phyloP scores from a whole-genome alignment of 2,888 invertebrate genomes.

The Cabera pusaria region DNA sequence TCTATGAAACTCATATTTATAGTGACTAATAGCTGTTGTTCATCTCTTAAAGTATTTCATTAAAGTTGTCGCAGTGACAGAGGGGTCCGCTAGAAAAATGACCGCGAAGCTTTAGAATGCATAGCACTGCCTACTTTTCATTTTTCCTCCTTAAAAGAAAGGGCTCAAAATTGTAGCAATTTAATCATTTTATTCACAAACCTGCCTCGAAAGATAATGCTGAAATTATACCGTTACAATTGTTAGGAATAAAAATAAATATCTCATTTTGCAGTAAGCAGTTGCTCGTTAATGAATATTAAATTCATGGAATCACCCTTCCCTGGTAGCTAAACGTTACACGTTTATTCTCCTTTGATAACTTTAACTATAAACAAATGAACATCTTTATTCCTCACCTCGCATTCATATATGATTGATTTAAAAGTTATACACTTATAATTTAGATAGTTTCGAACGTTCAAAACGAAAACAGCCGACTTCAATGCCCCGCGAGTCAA shows the following conservation, averaged over 20 bases:
- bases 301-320: slow-evolving; percentile 35
- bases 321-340: slow-evolving; percentile 15
- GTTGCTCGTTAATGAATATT: slow-evolving; percentile 56
- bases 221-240: slow-evolving; percentile 69
- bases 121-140: slow-evolving; percentile 31
- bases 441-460: no score
- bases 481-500: no score
- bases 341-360: slow-evolving; percentile 10
- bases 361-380: no score
- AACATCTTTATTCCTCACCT: no score
- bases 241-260: slow-evolving; percentile 70
- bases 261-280: slow-evolving; percentile 57
- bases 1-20: no score
- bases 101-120: slow-evolving; percentile 38
- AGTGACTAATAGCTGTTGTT: background rate
- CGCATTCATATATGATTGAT: no score
- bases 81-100: slow-evolving; percentile 20
- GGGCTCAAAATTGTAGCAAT: slow-evolving; percentile 61
- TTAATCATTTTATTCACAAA: slow-evolving; percentile 70
- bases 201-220: slow-evolving; percentile 64
- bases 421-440: no score
- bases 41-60: slow-evolving; percentile 3
- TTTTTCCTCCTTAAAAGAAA: slow-evolving; percentile 37
- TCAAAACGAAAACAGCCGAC: no score
- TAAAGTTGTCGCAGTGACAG: slow-evolving; percentile 4